phyloP scores from a whole-genome alignment of 2,888 invertebrate genomes.

The Amblyteles armatorius region DNA sequence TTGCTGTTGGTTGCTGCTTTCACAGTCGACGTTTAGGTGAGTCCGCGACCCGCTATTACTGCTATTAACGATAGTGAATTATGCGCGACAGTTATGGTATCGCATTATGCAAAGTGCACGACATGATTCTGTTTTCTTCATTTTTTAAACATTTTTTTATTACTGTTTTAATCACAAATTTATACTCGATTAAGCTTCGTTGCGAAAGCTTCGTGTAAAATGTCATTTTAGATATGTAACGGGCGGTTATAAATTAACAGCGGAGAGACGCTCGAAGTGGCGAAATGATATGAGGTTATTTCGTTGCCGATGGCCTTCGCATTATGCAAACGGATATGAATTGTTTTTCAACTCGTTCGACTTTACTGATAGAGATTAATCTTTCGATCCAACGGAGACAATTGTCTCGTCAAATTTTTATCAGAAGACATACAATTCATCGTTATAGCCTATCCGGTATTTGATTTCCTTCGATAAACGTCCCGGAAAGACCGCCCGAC shows the following conservation, averaged over 20 bases:
- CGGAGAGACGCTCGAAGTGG: neutral
- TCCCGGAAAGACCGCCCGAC: constrained; percentile 32
- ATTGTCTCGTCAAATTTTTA: too few relatives aligned
- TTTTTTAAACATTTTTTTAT: neutral
- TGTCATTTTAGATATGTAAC: neutral
- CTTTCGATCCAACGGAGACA: too few relatives aligned
- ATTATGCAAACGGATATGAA: neutral
- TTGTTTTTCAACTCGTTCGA: neutral
- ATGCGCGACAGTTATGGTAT: constrained; percentile 4
- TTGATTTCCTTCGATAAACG: neutral
- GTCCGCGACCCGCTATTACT: constrained; percentile 40
- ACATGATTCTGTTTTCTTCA: neutral
- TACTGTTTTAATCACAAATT: neutral
- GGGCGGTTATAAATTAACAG: neutral
- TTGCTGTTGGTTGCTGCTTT: constrained; percentile 30
- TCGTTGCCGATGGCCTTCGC: neutral
- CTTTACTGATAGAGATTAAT: too few relatives aligned
- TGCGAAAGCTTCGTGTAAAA: neutral
- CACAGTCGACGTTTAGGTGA: constrained; percentile 75
- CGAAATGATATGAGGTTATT: neutral
- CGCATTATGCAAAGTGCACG: constrained; percentile 22
- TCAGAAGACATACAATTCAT: neutral
- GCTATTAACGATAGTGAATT: neutral
- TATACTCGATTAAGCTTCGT: neutral
- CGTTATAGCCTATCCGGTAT: constrained; percentile 21